These are phyloP conservation scores for Tetheella fluctuosa DNA, from an alignment of 2,888 invertebrate genomes.

Conservation along the genomic window DNA sequence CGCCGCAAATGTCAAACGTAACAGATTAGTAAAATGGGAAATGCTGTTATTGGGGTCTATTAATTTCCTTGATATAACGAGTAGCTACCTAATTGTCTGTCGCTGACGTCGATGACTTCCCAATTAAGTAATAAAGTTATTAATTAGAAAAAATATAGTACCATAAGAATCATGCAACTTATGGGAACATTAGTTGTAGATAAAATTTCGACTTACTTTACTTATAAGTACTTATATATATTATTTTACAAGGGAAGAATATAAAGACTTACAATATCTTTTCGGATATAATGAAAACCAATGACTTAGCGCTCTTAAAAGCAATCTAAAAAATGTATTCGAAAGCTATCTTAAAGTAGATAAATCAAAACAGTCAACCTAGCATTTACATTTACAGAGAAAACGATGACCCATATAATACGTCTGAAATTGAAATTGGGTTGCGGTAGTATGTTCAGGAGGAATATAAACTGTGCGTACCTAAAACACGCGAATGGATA, in stretches of 20 bases:
- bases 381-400: conserved; percentile 24
- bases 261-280: too few species aligned
- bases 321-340: neutral
- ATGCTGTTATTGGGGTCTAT: conserved; percentile 21
- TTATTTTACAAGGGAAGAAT: too few species aligned
- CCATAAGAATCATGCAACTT: too few species aligned
- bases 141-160: neutral
- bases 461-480: conserved; percentile 50
- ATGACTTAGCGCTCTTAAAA: too few species aligned
- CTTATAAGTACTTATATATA: too few species aligned
- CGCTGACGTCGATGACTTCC: neutral
- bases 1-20: conserved; percentile 66
- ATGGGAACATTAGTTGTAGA: too few species aligned
- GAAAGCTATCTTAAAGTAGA: conserved; percentile 22
- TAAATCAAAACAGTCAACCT: neutral
- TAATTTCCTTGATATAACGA: conserved; percentile 24
- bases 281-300: too few species aligned
- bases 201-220: too few species aligned
- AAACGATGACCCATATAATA: conserved; percentile 63
- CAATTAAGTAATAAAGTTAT: neutral
- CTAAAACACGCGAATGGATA: conserved; percentile 70
- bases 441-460: conserved; percentile 57
- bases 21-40: conserved; percentile 24
- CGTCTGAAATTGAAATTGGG: conserved; percentile 73
- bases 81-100: neutral